Evolutionary conservation across 2,113 vertebrate genomes (phyloP).

Genomic region (Proteles cristata): DNA sequence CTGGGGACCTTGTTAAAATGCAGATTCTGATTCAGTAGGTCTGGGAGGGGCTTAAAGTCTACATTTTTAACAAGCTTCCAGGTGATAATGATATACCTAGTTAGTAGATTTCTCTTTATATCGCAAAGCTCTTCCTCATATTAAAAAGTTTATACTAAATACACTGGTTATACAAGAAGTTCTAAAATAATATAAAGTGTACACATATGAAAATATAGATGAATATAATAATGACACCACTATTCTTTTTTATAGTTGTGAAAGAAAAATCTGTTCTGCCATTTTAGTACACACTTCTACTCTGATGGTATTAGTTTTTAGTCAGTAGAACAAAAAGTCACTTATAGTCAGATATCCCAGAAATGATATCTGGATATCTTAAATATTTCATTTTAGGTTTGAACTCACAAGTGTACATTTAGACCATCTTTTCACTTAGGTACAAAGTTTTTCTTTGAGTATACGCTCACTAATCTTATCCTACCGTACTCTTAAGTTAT

Average conservation of each 20-base stretch:
- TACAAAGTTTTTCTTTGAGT: not conserved
- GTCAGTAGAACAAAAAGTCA: not conserved
- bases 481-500: not conserved
- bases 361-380: not conserved
- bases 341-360: not conserved
- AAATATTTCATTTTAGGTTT: not conserved
- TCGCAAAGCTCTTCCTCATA: not conserved
- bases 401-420: not conserved
- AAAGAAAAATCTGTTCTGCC: not conserved
- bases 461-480: not conserved
- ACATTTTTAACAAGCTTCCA: not conserved
- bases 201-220: not conserved
- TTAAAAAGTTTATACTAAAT: not conserved
- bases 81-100: not conserved
- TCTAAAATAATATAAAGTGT: conserved; percentile 16
- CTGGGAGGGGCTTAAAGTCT: not conserved
- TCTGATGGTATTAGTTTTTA: not conserved
- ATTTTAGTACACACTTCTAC: not conserved
- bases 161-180: not conserved
- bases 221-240: not conserved
- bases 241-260: not conserved
- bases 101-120: not conserved
- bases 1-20: not conserved
- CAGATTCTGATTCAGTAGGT: not conserved
- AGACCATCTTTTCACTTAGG: not conserved